Evolutionary conservation across 2,888 invertebrate species (phyloP), one percentile per base, ranked within the genome.

Genomic region (Phaedon cochleariae): DNA sequence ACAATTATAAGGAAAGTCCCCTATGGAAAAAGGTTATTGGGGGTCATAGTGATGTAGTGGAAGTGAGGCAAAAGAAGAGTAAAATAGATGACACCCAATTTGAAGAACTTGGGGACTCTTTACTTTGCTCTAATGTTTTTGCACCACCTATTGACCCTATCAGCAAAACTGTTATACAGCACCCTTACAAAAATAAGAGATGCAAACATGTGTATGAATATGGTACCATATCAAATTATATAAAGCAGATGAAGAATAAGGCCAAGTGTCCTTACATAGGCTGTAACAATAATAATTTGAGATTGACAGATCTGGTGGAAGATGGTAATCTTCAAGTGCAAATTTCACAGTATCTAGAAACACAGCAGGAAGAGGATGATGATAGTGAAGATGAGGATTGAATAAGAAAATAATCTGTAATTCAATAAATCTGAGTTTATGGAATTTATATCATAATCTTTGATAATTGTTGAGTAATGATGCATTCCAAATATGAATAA

Each of bases 191-290:
- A 46, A 80, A 76, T 61, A 74, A 59, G 34, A 72, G 59, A 22
- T 81, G 81, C 65, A 78, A 78, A n/a, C 81, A 81, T 67, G 68
- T 78, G 6, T 81, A 80, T 69, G 78, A 81, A 59, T 63, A 73
- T 21, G 64, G 74, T 3, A 75, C 75, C 9, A 80, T 81, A 63
- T 57, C 71, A 12, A 69, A 71, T 34, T 78, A 79, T 64, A 76
- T 81, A 15, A 77, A 75, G 58, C 68, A 71, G 17, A 73, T 69
- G 53, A 76, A 73, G 59, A 71, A 69, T 31, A 76, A 71, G 61
- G 76, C 78, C 7, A 77, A 74, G 62, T 81, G 80, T 66, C 81
- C 81, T 4, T 80, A 79, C 63, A 72, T 81, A 48, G 80, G 80
- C 10, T 81, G 81, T 51, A 72, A 62, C 21, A 77, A 72, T 58